A percentile compares a stretch with the other conserved stretches of the same genome.
Evolutionary conservation across 2,888 invertebrate species (phyloP).

Genomic region (Penaeus monodon): DNA sequence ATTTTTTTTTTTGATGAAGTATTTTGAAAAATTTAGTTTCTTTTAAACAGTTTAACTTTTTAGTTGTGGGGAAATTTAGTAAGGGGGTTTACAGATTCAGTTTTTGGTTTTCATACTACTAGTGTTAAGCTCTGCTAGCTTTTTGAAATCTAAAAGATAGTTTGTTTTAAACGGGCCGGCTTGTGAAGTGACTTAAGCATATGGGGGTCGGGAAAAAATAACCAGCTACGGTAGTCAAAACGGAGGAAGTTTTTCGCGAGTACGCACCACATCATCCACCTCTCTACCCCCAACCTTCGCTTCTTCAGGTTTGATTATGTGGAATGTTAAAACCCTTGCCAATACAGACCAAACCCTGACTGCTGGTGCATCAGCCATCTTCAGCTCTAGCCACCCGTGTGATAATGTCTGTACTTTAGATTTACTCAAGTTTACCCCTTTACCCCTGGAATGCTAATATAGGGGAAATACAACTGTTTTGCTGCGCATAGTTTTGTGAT

Average conservation of each 20-base stretch:
- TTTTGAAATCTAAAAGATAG: too few relatives aligned
- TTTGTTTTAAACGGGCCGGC: conserved; percentile 37
- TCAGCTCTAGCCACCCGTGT: conserved; percentile 35
- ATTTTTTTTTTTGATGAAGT: too few relatives aligned
- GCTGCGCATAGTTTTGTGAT: conserved; percentile 32
- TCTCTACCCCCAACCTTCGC: conserved; percentile 43
- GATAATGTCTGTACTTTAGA: conserved; percentile 38
- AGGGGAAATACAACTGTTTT: conserved; percentile 33
- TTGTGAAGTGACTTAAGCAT: conserved; percentile 57
- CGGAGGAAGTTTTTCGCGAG: conserved; percentile 60
- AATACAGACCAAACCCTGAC: conserved; percentile 35
- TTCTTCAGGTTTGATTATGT: conserved; percentile 28
- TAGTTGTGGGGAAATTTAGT: too few relatives aligned
- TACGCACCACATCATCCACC: conserved; percentile 48
- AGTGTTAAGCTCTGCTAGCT: too few relatives aligned
- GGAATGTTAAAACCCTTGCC: conserved; percentile 29
- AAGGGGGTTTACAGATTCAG: too few relatives aligned
- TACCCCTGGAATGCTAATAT: conserved; percentile 4
- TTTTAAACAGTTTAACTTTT: too few relatives aligned
- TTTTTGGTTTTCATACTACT: too few relatives aligned
- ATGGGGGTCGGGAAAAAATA: conserved; percentile 49
- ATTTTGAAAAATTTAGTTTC: too few relatives aligned
- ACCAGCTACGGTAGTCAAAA: conserved; percentile 59
- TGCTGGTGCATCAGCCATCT: conserved; percentile 35
- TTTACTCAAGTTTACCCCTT: conserved; percentile 13